Conservation (phyloP, 2,888 invertebrate species). For the Sminthurinus aureus region DNA sequence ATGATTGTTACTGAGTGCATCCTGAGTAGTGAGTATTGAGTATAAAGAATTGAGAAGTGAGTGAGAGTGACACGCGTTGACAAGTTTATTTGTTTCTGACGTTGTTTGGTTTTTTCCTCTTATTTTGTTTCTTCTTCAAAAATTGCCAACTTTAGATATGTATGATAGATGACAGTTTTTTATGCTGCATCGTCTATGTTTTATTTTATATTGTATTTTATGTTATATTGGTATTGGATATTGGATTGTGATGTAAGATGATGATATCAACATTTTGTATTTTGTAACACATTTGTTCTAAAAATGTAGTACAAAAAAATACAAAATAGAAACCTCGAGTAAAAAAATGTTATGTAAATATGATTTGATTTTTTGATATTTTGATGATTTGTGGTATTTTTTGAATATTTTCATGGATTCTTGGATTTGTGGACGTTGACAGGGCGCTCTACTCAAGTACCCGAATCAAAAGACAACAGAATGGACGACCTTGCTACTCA, state of each 20-base stretch:
- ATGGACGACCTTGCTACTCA: constrained; percentile 37
- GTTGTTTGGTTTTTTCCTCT: not conserved
- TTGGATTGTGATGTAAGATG: too few relatives aligned
- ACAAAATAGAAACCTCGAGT: too few relatives aligned
- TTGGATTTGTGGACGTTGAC: not conserved
- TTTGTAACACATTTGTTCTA: too few relatives aligned
- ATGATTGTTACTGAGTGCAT: too few relatives aligned
- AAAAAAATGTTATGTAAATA: not conserved
- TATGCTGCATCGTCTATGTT: too few relatives aligned
- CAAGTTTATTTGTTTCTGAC: not conserved
- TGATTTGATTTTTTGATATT: not conserved
- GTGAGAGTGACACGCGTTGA: not conserved
- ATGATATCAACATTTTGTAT: too few relatives aligned
- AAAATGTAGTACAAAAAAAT: too few relatives aligned
- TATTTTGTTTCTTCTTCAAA: too few relatives aligned
- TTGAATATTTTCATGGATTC: not conserved
- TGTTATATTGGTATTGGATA: too few relatives aligned
- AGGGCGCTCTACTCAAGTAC: constrained; percentile 35
- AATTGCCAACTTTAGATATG: too few relatives aligned
- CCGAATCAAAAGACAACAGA: constrained; percentile 37
- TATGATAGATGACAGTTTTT: too few relatives aligned
- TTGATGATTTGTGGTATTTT: not conserved
- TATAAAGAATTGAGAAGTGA: not conserved
- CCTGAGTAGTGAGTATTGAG: not conserved
- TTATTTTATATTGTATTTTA: too few relatives aligned